A percentile compares a stretch with the other conserved stretches of the same genome.
These are phyloP conservation scores for Conops quadrifasciatus DNA, from an alignment of 2,888 invertebrate species.

Conservation along the genomic window DNA sequence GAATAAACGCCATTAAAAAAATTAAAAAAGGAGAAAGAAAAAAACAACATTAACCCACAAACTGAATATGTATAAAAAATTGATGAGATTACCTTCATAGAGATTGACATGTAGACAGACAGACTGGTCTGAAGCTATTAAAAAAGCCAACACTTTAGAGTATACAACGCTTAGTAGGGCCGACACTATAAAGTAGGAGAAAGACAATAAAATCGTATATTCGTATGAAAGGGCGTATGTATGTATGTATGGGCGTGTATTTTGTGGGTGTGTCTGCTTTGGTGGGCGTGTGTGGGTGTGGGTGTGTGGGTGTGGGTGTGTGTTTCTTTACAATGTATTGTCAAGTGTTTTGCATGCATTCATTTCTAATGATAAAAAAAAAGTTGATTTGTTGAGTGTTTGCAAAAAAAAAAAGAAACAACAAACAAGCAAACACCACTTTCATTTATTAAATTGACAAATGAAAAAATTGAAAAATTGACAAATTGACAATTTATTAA, in stretches of 20 bases:
- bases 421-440: conserved; percentile 32
- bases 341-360: background rate
- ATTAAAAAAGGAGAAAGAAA: too few species aligned
- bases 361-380: conserved; percentile 22
- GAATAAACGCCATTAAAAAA: background rate
- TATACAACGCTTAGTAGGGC: background rate
- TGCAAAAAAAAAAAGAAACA: conserved; percentile 6
- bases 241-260: too few species aligned
- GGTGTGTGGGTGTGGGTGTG: too few species aligned
- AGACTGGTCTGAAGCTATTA: background rate
- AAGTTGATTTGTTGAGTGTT: conserved; percentile 26
- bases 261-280: too few species aligned
- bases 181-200: background rate
- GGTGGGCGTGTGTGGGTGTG: too few species aligned
- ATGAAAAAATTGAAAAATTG: too few species aligned
- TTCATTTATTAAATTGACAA: conserved; percentile 33
- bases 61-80: too few species aligned
- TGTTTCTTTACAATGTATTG: background rate
- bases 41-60: too few species aligned
- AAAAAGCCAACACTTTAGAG: conserved; percentile 2
- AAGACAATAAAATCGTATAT: background rate
- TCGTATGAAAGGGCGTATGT: too few species aligned
- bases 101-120: conserved; percentile 7
- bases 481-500: too few species aligned
- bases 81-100: too few species aligned